These are phyloP conservation scores for Theretra japonica DNA, from an alignment of 2,888 invertebrate genomes.

Conservation along the genomic window DNA sequence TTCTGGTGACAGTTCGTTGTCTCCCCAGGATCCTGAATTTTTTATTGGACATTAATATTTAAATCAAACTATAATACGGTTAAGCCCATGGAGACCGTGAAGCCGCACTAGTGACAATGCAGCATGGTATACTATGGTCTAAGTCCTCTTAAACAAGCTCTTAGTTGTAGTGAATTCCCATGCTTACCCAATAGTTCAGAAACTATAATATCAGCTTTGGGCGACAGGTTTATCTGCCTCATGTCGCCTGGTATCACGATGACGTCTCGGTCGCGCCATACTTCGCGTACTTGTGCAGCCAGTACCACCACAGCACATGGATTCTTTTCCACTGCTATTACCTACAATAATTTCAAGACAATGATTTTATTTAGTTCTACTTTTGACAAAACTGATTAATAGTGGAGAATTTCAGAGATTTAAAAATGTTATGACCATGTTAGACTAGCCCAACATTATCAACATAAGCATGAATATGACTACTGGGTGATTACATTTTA, in stretches of 20 bases:
- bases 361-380: constrained; percentile 23
- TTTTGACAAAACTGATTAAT: background rate
- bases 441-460: no score
- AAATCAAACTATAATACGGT: background rate
- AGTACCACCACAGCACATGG: constrained; percentile 96
- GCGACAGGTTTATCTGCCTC: constrained; percentile 91
- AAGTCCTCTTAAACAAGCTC: no score
- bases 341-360: constrained; percentile 49
- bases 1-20: constrained; percentile 99
- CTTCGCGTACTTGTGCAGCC: constrained; percentile 89
- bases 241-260: constrained; percentile 93
- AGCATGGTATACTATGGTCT: no score
- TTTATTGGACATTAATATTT: background rate
- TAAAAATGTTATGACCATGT: no score
- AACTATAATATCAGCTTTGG: constrained; percentile 97
- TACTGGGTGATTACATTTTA: no score
- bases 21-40: constrained; percentile 93
- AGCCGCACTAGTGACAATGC: no score
- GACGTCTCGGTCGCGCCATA: constrained; percentile 90
- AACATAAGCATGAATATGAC: no score
- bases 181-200: constrained; percentile 94
- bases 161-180: no score
- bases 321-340: constrained; percentile 99
- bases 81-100: no score
- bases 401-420: no score